Base-by-base conservation (phyloP, 2,888 invertebrate species). In the Schizotus pectinicornis region DNA sequence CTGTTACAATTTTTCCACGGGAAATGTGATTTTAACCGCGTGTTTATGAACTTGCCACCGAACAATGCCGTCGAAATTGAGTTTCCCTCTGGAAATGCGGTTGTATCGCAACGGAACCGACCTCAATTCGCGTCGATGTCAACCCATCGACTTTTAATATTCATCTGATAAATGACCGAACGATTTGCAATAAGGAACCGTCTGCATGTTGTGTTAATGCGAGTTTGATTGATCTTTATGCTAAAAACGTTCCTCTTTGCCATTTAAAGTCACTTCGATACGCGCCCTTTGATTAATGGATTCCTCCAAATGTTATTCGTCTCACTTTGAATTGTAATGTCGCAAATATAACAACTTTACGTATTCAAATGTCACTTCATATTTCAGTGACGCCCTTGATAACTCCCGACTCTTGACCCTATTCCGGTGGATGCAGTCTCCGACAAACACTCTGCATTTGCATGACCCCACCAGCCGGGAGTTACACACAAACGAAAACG, bases 211-310 rank as follows among this genome's bases (percentile, higher is more conserved):
- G 42, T 54, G 54, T 59, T 59, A 59, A 59, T 59, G 54, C 35
- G 49, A 61, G 50, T 62, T 65, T 66, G 65, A 67, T 67, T 66
- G 67, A 67, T 68, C 63, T 56, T 51, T 59, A 57, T 53, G 47
- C 59, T 54, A 61, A 62, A 65, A 66, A 67, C 59, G 63, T 65
- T 65, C 49, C 61, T 56, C 48, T 59, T 61, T 68, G 68, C 64
- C 68, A 68, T 66, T 67, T 67, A 63, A 63, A 66, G 64, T 59
- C 63, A 48, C 51, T 61, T 50, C 65, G 58, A 59, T 67, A 65
- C 63, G 65, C 59, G 63, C 53, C 43, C 61, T 64, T 62, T 68
- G 68, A 68, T 68, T 64, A 68, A 68, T 68, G 64, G 64, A 59
- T 61, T 59, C 51, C 56, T 47, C 56, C 51, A 61, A 64, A 68